Base-by-base conservation (phyloP, 2,113 vertebrate genomes). In the Amia ocellicauda region DNA sequence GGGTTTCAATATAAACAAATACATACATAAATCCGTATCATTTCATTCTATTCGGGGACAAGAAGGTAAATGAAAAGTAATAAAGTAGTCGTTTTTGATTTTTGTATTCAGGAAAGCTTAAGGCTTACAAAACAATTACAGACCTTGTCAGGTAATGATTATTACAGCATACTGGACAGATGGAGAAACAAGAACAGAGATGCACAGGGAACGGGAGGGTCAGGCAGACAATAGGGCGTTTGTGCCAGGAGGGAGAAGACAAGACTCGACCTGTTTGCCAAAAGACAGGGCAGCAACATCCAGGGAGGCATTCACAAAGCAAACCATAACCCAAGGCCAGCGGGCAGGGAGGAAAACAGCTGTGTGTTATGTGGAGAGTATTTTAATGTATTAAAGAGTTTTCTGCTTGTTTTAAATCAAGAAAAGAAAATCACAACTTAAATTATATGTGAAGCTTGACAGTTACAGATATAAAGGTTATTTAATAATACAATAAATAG, bases 61-160 rank as follows among this genome's bases (percentile, higher is more conserved):
- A n/a, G n/a, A n/a, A n/a, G n/a, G n/a, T n/a, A n/a, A n/a, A n/a
- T n/a, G 4, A 47, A 47, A 47, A 47, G 2, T 17, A 47, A 47
- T n/a, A 16, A 47, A 16, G 13, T 16, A 19, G 45, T 19, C 7
- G 5, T 17, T 47, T n/a, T 5, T n/a, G n/a, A 2, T 17, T 47
- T 47, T n/a, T 47, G 5, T 17, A 13, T 2, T 17, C n/a, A 13
- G 16, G 16, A 47, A 47, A 47, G n/a, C 45, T 3, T 47, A 17
- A 11, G n/a, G 14, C n/a, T 47, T 47, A n/a, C 11, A 47, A 47
- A 8, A 54, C 50, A 63, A 55, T 27, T 40, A 41, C 31, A 11
- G 14, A 7, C 36, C 62, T 42, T 45, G 50, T 55, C 62, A 63
- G 62, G 31, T 42, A 63, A 42, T 42, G 29, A 55, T 27, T 63